Base-by-base conservation (phyloP, 1,140 invertebrate genomes). In the Drosophila saltans region DNA sequence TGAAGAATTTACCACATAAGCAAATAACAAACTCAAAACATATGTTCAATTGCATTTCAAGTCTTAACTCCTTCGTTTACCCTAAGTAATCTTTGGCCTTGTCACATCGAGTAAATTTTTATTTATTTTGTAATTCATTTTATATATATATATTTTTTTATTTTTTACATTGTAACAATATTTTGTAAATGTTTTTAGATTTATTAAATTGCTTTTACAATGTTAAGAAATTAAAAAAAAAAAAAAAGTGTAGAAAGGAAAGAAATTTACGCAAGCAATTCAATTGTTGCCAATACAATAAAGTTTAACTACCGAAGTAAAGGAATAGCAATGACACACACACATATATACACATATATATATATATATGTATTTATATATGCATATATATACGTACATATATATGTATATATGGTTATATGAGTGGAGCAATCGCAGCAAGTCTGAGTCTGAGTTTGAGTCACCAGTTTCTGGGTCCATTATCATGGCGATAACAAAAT, bases 401-500 rank as follows among this genome's bases (percentile, higher is more conserved):
- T 4, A 71, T 52, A 67, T 10, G 16, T 21, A 10, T 30, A 66
- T 40, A 41, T 59, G 45, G 24, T 52, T 52, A 52, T 52, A 26
- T 26, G 45, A 52, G 45, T 52, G 45, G 21, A 52, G 45, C 45
- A 52, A 52, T 52, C 45, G 45, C 40, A 39, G 45, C 36, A 36
- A 66, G 67, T 40, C 30, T 41, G 10, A 39, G 60, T 45, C 28
- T 16, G 26, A 62, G 33, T 30, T 24, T 62, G 52, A 8, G 56
- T 24, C 48, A 8, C 28, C 45, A 52, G 45, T 52, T 52, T 69
- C 70, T 77, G 68, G 58, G 80, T 86, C 83, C 84, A 86, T 86
- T 86, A 86, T 89, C 83, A 67, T 65, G 57, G 81, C 83, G 80
- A 86, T 86, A 86, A 86, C 83, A 88, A 89, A 86, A 86, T 86